Percentiles rank a stretch among this genome's conserved stretches.
phyloP scores from a whole-genome alignment of 2,797 vertebrate genomes.

The Scomberomorus guttatus region DNA sequence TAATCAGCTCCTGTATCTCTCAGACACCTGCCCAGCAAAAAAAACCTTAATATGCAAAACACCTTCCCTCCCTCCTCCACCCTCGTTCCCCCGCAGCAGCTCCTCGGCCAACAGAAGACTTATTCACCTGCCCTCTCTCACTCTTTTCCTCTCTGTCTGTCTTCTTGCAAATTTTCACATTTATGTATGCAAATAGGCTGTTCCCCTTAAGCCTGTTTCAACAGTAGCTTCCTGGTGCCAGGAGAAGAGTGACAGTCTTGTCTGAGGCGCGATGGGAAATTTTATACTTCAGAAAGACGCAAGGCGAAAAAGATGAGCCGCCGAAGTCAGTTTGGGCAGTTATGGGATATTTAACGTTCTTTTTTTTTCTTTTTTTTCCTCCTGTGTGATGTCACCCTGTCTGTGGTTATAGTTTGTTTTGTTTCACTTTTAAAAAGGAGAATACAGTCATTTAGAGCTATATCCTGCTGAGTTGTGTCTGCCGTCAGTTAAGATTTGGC shows the following conservation, averaged over 20 bases:
- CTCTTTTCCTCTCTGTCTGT: slow-evolving; percentile 76
- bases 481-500: not conserved
- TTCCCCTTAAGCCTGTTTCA: slow-evolving; percentile 75
- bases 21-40: slow-evolving; percentile 82
- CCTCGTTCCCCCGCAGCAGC: slow-evolving; percentile 38
- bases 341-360: not conserved
- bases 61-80: slow-evolving; percentile 57
- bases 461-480: not conserved
- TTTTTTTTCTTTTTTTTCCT: slow-evolving; percentile 14
- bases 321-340: slow-evolving; percentile 14
- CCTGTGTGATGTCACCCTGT: not conserved
- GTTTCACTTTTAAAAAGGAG: not conserved
- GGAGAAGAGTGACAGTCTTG: slow-evolving; percentile 73
- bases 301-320: not conserved
- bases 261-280: slow-evolving; percentile 54
- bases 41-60: slow-evolving; percentile 85
- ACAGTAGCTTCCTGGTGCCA: slow-evolving; percentile 78
- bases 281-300: slow-evolving; percentile 36
- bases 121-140: slow-evolving; percentile 80
- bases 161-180: slow-evolving; percentile 86
- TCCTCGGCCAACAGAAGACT: slow-evolving; percentile 83
- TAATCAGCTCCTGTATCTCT: slow-evolving; percentile 85
- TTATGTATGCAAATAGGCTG: slow-evolving; percentile 83
- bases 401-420: not conserved
- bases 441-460: not conserved